Percentiles rank a stretch among this genome's conserved stretches.
Evolutionary conservation across 2,797 vertebrate species (phyloP).

Genomic region (Sebastes oblongus): DNA sequence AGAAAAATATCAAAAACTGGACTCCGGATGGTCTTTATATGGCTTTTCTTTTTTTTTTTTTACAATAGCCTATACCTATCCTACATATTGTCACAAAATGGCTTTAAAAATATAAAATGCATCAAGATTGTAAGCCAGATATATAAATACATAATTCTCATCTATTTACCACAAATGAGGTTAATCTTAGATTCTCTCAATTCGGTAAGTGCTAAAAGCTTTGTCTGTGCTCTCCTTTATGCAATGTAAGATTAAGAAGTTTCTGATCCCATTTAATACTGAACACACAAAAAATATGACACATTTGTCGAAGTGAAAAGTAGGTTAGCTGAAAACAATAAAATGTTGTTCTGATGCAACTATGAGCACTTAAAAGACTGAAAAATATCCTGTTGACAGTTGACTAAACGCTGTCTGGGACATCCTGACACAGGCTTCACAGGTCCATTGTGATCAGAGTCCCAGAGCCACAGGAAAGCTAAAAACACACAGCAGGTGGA

Average conservation of each 20-base stretch:
- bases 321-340: conserved; percentile 1
- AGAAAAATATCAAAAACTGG: neutral
- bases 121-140: neutral
- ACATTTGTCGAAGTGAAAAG: conserved; percentile 20
- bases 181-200: conserved; percentile 68
- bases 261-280: conserved; percentile 28
- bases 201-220: conserved; percentile 45
- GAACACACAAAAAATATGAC: conserved; percentile 8
- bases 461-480: conserved; percentile 26
- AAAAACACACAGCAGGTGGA: conserved; percentile 42
- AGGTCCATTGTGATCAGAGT: conserved; percentile 34
- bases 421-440: conserved; percentile 39
- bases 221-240: conserved; percentile 26
- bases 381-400: conserved; percentile 9
- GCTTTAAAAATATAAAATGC: neutral
- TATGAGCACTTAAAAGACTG: conserved; percentile 3
- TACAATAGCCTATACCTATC: too few species aligned
- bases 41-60: too few species aligned
- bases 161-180: conserved; percentile 49
- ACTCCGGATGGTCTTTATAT: neutral
- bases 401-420: conserved; percentile 24
- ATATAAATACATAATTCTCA: neutral
- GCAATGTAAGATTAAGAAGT: conserved; percentile 25
- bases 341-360: conserved; percentile 18
- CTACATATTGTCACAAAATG: neutral